Evolutionary conservation across 2,888 invertebrate species (phyloP).

Genomic region (Meganola albula): DNA sequence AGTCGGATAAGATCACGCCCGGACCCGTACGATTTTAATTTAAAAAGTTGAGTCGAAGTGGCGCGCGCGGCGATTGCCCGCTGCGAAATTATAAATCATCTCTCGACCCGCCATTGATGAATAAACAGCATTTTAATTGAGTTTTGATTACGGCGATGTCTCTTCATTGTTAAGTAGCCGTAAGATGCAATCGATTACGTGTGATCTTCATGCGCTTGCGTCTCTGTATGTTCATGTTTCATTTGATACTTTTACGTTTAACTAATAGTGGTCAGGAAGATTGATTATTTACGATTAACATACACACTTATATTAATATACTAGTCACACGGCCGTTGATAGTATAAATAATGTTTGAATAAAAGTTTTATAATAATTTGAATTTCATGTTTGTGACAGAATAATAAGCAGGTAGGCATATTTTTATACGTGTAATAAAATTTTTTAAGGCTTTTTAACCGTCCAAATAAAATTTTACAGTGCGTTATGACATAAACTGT

Average conservation of each 20-base stretch:
- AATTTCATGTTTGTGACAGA: too few species aligned
- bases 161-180: slow-evolving; percentile 54
- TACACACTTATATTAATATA: too few species aligned
- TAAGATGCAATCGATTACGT: slow-evolving; percentile 46
- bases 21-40: slow-evolving; percentile 71
- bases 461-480: slow-evolving; percentile 1
- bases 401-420: too few species aligned
- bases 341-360: too few species aligned
- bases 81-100: slow-evolving; percentile 77
- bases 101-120: slow-evolving; percentile 45
- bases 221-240: too few species aligned
- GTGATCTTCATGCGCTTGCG: slow-evolving; percentile 15
- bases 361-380: too few species aligned
- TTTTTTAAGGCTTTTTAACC: too few species aligned
- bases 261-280: too few species aligned
- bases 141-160: slow-evolving; percentile 65
- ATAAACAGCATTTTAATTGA: slow-evolving; percentile 74
- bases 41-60: slow-evolving; percentile 68
- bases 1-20: slow-evolving; percentile 72
- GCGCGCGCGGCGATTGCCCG: slow-evolving; percentile 60
- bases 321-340: too few species aligned
- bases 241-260: too few species aligned
- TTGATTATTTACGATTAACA: too few species aligned
- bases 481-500: not conserved
- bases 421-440: too few species aligned